phyloP scores from a whole-genome alignment of 2,113 vertebrate species.

The Prionailurus viverrinus region DNA sequence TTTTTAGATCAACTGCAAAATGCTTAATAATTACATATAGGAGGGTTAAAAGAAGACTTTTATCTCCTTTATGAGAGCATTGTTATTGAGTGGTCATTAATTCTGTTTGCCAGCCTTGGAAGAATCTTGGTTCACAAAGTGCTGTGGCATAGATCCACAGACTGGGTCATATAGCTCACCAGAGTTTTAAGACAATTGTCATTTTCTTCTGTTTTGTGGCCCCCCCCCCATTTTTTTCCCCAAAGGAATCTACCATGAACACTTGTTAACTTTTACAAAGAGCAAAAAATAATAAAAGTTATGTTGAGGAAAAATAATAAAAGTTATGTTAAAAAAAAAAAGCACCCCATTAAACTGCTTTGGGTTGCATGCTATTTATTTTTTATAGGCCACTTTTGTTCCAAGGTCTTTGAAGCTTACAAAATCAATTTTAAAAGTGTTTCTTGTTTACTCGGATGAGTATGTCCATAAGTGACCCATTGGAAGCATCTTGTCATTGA shows the following conservation, averaged over 20 bases:
- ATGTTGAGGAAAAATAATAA: slow-evolving; percentile 1
- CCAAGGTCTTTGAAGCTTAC: slow-evolving; percentile 6
- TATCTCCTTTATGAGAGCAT: not conserved
- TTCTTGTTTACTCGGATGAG: not conserved
- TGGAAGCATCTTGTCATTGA: not conserved
- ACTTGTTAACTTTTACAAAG: slow-evolving; percentile 21
- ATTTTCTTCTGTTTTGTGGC: slow-evolving; percentile 35
- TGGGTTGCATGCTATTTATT: not conserved
- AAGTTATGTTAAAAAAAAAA: not conserved
- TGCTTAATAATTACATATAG: not conserved
- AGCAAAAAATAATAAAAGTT: slow-evolving; percentile 41
- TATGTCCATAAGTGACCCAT: not conserved
- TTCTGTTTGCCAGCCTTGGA: not conserved
- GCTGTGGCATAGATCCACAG: not conserved
- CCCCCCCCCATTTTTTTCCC: not conserved
- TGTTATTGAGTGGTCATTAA: not conserved
- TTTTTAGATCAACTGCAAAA: not conserved
- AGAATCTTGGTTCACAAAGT: not conserved
- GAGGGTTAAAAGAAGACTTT: not conserved
- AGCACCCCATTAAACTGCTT: not conserved
- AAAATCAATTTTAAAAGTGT: slow-evolving; percentile 14
- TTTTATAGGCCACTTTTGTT: not conserved
- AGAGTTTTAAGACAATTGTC: not conserved
- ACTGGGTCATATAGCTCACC: fast-evolving
- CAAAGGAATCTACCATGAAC: slow-evolving; percentile 12